These are phyloP conservation scores for Meteorus cinctellus DNA, from an alignment of 2,888 invertebrate genomes.

Conservation along the genomic window DNA sequence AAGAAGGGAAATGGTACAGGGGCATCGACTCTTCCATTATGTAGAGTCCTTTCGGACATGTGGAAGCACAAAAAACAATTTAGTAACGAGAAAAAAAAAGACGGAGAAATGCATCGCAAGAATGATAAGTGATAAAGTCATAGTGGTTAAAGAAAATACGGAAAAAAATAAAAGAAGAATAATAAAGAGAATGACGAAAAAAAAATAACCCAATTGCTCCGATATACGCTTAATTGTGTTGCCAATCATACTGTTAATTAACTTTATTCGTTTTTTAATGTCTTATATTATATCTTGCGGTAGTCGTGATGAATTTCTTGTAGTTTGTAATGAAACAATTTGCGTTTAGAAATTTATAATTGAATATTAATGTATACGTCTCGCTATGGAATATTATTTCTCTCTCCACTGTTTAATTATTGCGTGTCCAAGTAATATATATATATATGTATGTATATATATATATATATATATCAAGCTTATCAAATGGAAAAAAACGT, in stretches of 20 bases:
- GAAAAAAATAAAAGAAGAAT: slow-evolving; percentile 27
- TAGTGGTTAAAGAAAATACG: slow-evolving; percentile 31
- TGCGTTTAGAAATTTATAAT: slow-evolving; percentile 26
- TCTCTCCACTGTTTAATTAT: slow-evolving; percentile 15
- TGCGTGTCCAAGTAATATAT: slow-evolving; percentile 27
- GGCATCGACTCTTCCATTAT: slow-evolving; percentile 49
- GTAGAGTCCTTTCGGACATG: slow-evolving; percentile 43
- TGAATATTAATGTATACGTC: slow-evolving; percentile 21
- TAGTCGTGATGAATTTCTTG: slow-evolving; percentile 32
- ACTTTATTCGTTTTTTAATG: slow-evolving; percentile 58
- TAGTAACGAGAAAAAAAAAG: slow-evolving; percentile 31
- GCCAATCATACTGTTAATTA: slow-evolving; percentile 66
- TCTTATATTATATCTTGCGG: slow-evolving; percentile 42
- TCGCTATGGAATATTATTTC: slow-evolving; percentile 24
- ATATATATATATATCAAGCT: slow-evolving; percentile 7
- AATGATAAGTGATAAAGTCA: slow-evolving; percentile 25
- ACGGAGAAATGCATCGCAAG: slow-evolving; percentile 32
- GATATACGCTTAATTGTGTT: slow-evolving; percentile 71
- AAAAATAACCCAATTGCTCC: slow-evolving; percentile 61
- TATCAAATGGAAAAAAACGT: slow-evolving; percentile 14
- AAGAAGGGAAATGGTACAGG: slow-evolving; percentile 36
- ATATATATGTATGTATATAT: not conserved
- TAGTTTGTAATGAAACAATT: slow-evolving; percentile 33
- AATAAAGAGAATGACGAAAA: slow-evolving; percentile 48
- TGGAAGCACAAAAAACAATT: slow-evolving; percentile 47